phyloP scores from a whole-genome alignment of 2,113 vertebrate genomes.

The Serranochromis macrocephalus region DNA sequence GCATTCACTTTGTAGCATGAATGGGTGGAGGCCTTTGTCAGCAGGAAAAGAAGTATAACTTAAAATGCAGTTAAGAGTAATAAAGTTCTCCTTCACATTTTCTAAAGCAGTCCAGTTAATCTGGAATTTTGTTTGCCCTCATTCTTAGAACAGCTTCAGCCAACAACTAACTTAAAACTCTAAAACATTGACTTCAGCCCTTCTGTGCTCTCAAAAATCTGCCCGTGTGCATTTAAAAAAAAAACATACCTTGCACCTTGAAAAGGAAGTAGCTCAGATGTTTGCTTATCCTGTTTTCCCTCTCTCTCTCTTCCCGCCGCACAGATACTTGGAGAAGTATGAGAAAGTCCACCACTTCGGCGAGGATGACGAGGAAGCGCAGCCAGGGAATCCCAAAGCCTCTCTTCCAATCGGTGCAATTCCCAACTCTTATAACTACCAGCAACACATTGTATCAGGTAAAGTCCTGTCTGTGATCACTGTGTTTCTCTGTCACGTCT shows the following conservation, averaged over 20 bases:
- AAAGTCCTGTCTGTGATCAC: neutral
- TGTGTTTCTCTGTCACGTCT: neutral
- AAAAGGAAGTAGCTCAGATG: neutral
- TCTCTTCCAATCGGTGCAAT: constrained; percentile 97
- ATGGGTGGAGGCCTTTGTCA: neutral
- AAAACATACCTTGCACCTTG: neutral
- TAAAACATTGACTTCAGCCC: neutral
- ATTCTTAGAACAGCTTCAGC: neutral
- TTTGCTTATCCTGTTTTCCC: neutral
- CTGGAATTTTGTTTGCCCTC: neutral
- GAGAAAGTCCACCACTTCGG: constrained; percentile 99
- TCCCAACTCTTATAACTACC: constrained; percentile 97
- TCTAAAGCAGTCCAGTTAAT: neutral
- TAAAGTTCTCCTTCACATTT: neutral
- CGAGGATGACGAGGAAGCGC: constrained; percentile 96
- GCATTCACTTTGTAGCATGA: neutral
- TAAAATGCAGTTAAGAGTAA: neutral
- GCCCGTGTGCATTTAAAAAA: neutral
- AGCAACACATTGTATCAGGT: constrained; percentile 99
- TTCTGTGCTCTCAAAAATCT: neutral
- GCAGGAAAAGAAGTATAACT: neutral
- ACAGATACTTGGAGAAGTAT: constrained; percentile 98
- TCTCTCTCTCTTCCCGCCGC: neutral
- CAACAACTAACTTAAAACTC: neutral
- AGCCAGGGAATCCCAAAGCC: constrained; percentile 93